A percentile compares a stretch with the other conserved stretches of the same genome.
Evolutionary conservation across 2,888 invertebrate species (phyloP).

Genomic region (Parapristionchus giblindavisi): DNA sequence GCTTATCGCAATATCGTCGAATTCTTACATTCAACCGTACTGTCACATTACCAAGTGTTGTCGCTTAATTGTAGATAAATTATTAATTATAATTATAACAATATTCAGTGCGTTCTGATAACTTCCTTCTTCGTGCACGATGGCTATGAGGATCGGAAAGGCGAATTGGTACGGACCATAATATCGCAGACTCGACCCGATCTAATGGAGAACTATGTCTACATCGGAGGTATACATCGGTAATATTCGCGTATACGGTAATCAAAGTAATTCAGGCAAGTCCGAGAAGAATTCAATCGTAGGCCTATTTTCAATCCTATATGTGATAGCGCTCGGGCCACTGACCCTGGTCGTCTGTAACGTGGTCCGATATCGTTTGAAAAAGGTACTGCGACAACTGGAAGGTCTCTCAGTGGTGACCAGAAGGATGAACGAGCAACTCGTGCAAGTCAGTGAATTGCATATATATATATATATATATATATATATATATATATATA

Average conservation of each 20-base stretch:
- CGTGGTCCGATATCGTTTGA: neutral
- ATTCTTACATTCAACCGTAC: neutral
- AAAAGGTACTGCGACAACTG: neutral
- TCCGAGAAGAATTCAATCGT: neutral
- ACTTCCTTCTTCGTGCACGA: neutral
- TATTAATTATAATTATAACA: neutral
- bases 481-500: too few species aligned
- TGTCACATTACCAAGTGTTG: too few species aligned
- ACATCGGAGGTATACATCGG: conserved; percentile 5
- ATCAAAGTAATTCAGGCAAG: too few species aligned
- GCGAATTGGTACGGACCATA: neutral
- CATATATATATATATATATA: too few species aligned
- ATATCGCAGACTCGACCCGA: neutral
- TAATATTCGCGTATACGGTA: too few species aligned
- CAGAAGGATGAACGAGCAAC: neutral
- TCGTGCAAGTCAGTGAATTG: neutral
- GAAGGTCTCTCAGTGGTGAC: neutral
- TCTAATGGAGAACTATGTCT: neutral
- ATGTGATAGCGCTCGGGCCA: neutral
- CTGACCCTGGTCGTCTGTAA: neutral
- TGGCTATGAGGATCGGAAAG: neutral
- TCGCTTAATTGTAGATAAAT: neutral
- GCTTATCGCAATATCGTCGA: neutral
- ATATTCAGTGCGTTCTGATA: neutral
- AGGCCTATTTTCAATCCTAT: neutral